Evolutionary conservation across 2,113 vertebrate species (phyloP), one percentile per base, ranked within the genome.

Genomic region (Serilophus lunatus): DNA sequence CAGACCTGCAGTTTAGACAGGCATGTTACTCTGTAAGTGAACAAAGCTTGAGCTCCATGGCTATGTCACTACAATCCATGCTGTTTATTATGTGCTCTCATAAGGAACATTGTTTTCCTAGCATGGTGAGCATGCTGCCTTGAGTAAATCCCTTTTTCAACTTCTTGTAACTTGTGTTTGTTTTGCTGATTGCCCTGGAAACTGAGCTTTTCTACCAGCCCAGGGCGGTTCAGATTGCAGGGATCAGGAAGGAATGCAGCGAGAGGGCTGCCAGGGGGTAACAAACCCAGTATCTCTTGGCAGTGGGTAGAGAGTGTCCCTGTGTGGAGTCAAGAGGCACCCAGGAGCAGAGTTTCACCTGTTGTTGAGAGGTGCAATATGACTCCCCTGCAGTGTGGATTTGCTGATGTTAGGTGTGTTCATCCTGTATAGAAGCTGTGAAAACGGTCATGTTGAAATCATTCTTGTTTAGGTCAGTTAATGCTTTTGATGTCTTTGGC

Each of bases 131-230:
- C 77, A 33, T 18, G 42, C 56, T 72, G 63, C 69, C 61, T 69
- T 4, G 9, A 53, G 54, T 89, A 84, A 87, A 94, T 89, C 22
- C 18, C 12, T 36, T 79, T 82, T 45, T 68, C 13, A 10, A 50
- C 57, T 69, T 91, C 77, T 54, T 80, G 36, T 75, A 53, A 74
- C 38, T 82, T n/a, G 24, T 74, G 61, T 82, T 19, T 90, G 64
- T 95, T 95, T 95, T 90, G 51, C 59, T 75, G 28, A 8, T 82
- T 82, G 50, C 63, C 50, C 75, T 92, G 93, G 92, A 90, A 90
- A 90, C 82, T 59, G 79, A 54, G 38, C 70, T 54, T 54, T 68
- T 38, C 49, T 77, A 74, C 23, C 45, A 88, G 38, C 35, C 33
- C 17, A 3, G 24, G 75, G 60, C 0, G 0, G n/a, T 86, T 93